A percentile compares a stretch with the other conserved stretches of the same genome.
Evolutionary conservation across 2,888 invertebrate species (phyloP).

Genomic region (Nymphalis urticae): DNA sequence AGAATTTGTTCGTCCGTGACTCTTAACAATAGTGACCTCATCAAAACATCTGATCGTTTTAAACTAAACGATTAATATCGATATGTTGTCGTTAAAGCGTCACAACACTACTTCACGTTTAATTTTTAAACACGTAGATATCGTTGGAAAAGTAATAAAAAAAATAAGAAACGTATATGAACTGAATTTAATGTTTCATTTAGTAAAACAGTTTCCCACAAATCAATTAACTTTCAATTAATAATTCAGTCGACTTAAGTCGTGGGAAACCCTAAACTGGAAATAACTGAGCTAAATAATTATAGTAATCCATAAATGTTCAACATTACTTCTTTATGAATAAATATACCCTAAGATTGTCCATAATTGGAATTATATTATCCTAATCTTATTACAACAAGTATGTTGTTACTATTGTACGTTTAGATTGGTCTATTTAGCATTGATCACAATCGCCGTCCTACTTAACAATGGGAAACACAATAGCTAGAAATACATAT

Average conservation of each 20-base stretch:
- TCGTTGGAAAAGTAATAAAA: neutral
- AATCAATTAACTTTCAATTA: slow-evolving; percentile 17
- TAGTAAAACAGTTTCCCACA: slow-evolving; percentile 10
- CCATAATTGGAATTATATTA: neutral
- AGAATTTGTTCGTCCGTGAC: neutral
- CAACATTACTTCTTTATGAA: neutral
- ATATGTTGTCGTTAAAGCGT: neutral
- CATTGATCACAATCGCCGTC: slow-evolving; percentile 5
- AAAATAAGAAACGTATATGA: neutral
- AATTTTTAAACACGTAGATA: neutral
- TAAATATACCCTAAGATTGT: neutral
- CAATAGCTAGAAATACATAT: neutral
- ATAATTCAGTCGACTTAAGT: slow-evolving; percentile 24
- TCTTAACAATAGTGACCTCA: neutral
- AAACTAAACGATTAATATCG: neutral
- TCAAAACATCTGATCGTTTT: neutral
- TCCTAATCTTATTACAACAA: neutral
- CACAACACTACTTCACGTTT: neutral
- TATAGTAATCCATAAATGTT: slow-evolving; percentile 1
- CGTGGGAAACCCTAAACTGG: slow-evolving; percentile 27
- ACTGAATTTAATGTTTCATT: neutral
- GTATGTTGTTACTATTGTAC: slow-evolving; percentile 1
- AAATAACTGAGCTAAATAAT: slow-evolving; percentile 8
- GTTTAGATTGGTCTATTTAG: slow-evolving; percentile 3
- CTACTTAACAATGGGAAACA: slow-evolving; percentile 5